These are phyloP conservation scores for Sylvilagus floridanus DNA, from an alignment of 2,797 vertebrate species.

Conservation along the genomic window DNA sequence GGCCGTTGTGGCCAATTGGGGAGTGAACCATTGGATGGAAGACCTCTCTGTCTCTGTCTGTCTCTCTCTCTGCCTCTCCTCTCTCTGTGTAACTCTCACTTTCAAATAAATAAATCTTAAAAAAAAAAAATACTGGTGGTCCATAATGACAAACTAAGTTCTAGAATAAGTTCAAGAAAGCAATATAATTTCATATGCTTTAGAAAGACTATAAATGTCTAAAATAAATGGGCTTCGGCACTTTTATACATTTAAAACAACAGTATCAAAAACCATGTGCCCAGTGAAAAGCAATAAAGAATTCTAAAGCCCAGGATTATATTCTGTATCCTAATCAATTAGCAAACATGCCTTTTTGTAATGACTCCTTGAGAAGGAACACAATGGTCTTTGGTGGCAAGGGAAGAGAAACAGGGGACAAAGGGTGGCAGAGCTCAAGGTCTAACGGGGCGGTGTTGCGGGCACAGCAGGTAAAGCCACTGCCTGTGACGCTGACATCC, in stretches of 20 bases:
- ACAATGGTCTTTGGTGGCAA: neutral
- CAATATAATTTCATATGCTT: conserved; percentile 20
- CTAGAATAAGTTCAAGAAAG: conserved; percentile 44
- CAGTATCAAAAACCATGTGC: neutral
- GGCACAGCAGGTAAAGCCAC: no score
- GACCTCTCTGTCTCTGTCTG: no score
- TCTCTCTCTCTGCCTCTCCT: no score
- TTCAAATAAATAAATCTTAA: no score
- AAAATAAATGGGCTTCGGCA: conserved; percentile 12
- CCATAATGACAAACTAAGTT: neutral
- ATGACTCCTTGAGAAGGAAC: conserved; percentile 26
- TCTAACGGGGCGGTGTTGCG: neutral
- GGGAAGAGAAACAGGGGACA: neutral
- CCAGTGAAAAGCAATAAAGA: neutral
- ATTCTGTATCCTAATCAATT: conserved; percentile 17
- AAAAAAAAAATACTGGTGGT: neutral
- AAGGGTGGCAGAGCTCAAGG: neutral
- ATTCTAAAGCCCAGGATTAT: neutral
- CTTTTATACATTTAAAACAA: neutral
- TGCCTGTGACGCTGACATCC: no score
- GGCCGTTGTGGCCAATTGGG: no score
- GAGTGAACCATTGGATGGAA: no score
- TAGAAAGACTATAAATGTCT: conserved; percentile 35
- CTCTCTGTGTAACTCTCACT: no score
- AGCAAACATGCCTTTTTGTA: neutral